Base-by-base conservation (phyloP, 2,888 invertebrate species). In the Mechanitis mazaeus region DNA sequence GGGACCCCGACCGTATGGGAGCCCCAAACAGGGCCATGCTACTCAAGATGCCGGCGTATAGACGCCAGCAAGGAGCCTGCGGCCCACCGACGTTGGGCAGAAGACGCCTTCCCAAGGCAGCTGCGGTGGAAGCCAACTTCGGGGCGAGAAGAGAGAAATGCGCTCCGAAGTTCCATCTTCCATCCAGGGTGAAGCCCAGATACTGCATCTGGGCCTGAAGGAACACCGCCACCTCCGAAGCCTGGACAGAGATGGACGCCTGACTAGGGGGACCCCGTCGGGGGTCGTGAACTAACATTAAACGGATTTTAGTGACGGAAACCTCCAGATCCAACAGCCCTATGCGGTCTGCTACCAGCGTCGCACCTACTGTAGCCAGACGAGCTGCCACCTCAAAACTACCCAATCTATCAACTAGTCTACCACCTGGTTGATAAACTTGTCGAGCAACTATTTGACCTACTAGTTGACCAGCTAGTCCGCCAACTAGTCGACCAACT, bases 171-270 rank as follows among this genome's bases (percentile, higher is more conserved):
- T 6, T 2, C 3, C 4, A 35, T 35, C 6, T 55, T 64, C 60
- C 38, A 66, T 20, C 20, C 20, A 20, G 20, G 20, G 50, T 20
- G 1, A 66, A 61, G 42, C 63, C 61, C 42, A 66, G 55, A 38
- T 64, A 66, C 9, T 58, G 55, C 20, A 63, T 61, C 2, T 54
- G 56, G 31, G 58, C 45, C 61, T 33, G 57, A 3, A 20, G 20
- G 20, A 20, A 20, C 20, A 67, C 60, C 54, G 20, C 47, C 6
- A 64, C 54, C 47, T 46, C 35, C 28, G 46, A 55, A 7, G 60
- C 60, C 38, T 35, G 56, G 0, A 67, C 53, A 3, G 50, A 11
- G 11, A 65, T 64, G 54, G 35, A 45, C 20, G 65, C 56, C 20
- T 53, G 63, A n/a, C 56, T 7, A 3, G 59, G 60, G 3, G 38